These are phyloP conservation scores for Drosophila lowei DNA, from an alignment of 1,140 invertebrate species.

Conservation along the genomic window DNA sequence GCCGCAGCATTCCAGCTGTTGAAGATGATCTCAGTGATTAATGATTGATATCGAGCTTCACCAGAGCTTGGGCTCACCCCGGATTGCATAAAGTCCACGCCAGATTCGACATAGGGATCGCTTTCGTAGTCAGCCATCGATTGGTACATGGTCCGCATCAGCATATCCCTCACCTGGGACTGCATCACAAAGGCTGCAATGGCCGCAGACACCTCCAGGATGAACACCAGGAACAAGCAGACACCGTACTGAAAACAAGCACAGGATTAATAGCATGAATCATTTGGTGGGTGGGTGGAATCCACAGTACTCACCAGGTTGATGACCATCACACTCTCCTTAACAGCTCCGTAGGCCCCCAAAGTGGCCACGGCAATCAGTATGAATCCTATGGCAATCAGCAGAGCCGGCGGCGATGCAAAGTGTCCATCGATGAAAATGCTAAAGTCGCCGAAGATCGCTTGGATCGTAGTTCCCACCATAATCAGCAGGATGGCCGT, in stretches of 20 bases:
- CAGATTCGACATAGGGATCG: slow-evolving; percentile 83
- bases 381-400: slow-evolving; percentile 90
- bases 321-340: slow-evolving; percentile 92
- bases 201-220: slow-evolving; percentile 91
- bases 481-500: slow-evolving; percentile 90
- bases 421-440: slow-evolving; percentile 88
- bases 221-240: slow-evolving; percentile 89
- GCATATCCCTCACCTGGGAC: slow-evolving; percentile 85
- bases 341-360: slow-evolving; percentile 92
- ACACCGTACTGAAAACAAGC: slow-evolving; percentile 89
- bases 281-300: neutral
- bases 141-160: slow-evolving; percentile 85
- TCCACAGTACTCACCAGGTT: slow-evolving; percentile 86
- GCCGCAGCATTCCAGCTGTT: slow-evolving; percentile 90
- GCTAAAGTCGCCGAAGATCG: slow-evolving; percentile 89
- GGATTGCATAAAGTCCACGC: slow-evolving; percentile 87
- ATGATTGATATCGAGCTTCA: no score
- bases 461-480: slow-evolving; percentile 90
- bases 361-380: slow-evolving; percentile 91
- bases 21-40: slow-evolving; percentile 9
- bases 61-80: slow-evolving; percentile 84
- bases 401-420: slow-evolving; percentile 88
- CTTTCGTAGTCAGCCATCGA: slow-evolving; percentile 85
- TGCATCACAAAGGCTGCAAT: slow-evolving; percentile 91
- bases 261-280: neutral